Evolutionary conservation across 2,888 invertebrate species (phyloP).

Genomic region (Tillus elongatus): DNA sequence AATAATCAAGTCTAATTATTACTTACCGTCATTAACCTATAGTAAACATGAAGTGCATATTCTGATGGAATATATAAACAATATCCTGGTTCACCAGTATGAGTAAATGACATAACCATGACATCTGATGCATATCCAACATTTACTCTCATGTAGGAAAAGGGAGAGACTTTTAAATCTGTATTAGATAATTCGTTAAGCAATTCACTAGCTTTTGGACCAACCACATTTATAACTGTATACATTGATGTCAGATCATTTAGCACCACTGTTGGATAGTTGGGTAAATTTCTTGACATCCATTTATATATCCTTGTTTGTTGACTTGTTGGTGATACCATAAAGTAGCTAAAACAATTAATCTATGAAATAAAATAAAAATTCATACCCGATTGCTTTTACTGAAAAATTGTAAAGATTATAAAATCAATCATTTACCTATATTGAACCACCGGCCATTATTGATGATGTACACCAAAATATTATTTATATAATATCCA

Average conservation of each 20-base stretch:
- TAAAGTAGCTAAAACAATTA: constrained; percentile 50
- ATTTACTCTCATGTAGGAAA: constrained; percentile 59
- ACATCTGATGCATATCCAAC: constrained; percentile 61
- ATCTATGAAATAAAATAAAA: neutral
- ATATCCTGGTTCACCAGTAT: constrained; percentile 63
- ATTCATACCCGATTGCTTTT: too few relatives aligned
- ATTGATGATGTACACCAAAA: too few relatives aligned
- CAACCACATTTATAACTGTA: constrained; percentile 61
- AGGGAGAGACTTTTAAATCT: constrained; percentile 51
- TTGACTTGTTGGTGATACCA: constrained; percentile 72
- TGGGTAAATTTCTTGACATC: constrained; percentile 56
- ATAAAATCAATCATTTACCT: too few relatives aligned
- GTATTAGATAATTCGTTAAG: constrained; percentile 56
- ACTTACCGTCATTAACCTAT: constrained; percentile 51
- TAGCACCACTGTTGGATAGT: constrained; percentile 51
- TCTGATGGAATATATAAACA: constrained; percentile 62
- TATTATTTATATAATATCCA: too few relatives aligned
- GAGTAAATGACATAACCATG: constrained; percentile 61
- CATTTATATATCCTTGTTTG: constrained; percentile 64
- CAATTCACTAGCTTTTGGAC: constrained; percentile 57
- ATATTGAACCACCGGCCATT: too few relatives aligned
- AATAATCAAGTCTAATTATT: constrained; percentile 2
- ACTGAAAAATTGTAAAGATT: too few relatives aligned
- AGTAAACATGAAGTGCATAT: constrained; percentile 66
- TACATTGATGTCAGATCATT: constrained; percentile 65